Conservation (phyloP, 2,113 vertebrate genomes). For the Protomyctophum bolini region DNA sequence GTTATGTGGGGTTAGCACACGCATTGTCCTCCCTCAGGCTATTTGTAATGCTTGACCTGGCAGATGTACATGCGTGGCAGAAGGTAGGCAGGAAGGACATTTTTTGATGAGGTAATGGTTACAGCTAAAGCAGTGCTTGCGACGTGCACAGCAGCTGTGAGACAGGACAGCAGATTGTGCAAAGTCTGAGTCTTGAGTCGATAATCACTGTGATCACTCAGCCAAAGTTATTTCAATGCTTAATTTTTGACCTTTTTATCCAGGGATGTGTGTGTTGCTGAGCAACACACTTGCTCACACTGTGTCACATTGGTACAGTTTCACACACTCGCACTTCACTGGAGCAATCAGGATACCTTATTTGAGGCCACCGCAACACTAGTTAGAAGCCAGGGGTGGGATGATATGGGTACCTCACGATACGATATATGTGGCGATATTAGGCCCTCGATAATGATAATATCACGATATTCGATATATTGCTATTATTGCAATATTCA, state of each 20-base stretch:
- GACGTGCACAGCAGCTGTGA: conserved; percentile 18
- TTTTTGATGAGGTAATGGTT: background rate
- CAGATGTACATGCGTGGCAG: conserved; percentile 53
- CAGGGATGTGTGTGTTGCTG: background rate
- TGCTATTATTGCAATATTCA: too few species aligned
- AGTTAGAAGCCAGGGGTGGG: too few species aligned
- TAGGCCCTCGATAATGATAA: too few species aligned
- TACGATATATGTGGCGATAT: too few species aligned
- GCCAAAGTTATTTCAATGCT: background rate
- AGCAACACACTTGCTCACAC: background rate
- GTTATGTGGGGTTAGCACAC: conserved; percentile 34
- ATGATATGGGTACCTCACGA: too few species aligned
- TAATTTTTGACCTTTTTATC: background rate
- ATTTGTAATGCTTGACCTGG: conserved; percentile 30
- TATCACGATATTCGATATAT: too few species aligned
- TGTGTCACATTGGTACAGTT: background rate
- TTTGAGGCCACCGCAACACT: too few species aligned
- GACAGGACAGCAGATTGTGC: conserved; percentile 16
- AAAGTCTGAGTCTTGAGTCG: conserved; percentile 9
- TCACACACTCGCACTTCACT: background rate
- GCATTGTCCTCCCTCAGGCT: conserved; percentile 8
- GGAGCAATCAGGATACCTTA: too few species aligned
- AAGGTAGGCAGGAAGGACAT: conserved; percentile 42
- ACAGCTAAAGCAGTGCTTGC: background rate
- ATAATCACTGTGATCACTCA: conserved; percentile 15